Conservation (phyloP, 2,113 vertebrate species). For the Platycercus adscitus region DNA sequence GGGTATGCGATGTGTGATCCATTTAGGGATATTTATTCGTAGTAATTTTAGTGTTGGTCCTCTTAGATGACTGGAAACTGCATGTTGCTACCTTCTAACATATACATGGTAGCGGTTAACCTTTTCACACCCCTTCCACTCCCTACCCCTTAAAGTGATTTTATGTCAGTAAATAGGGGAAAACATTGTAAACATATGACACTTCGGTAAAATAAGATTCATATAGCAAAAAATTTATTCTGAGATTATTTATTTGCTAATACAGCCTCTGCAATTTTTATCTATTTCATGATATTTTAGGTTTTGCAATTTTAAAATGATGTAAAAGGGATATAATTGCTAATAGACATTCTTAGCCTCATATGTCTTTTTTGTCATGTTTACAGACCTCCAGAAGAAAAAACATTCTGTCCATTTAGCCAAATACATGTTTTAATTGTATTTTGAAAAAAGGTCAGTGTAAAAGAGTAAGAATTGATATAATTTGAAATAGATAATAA, state of each 20-base stretch:
- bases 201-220: background rate
- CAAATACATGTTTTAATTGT: background rate
- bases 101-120: background rate
- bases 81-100: background rate
- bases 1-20: background rate
- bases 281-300: slow-evolving; percentile 61
- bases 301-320: slow-evolving; percentile 69
- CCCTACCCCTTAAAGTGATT: background rate
- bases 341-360: slow-evolving; percentile 32
- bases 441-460: background rate
- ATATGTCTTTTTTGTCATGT: slow-evolving; percentile 8
- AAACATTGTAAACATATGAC: slow-evolving; percentile 37
- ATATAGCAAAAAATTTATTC: slow-evolving; percentile 1
- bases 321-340: slow-evolving; percentile 63
- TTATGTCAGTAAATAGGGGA: slow-evolving; percentile 17
- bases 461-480: background rate
- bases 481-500: background rate
- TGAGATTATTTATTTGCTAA: slow-evolving; percentile 52
- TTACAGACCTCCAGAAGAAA: background rate
- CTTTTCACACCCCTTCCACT: background rate
- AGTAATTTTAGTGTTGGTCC: background rate
- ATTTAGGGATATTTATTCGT: background rate
- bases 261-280: slow-evolving; percentile 47
- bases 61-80: background rate
- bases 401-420: background rate